Evolutionary conservation across 2,797 vertebrate genomes (phyloP), one percentile per base, ranked within the genome.

Genomic region (Lates japonicus): DNA sequence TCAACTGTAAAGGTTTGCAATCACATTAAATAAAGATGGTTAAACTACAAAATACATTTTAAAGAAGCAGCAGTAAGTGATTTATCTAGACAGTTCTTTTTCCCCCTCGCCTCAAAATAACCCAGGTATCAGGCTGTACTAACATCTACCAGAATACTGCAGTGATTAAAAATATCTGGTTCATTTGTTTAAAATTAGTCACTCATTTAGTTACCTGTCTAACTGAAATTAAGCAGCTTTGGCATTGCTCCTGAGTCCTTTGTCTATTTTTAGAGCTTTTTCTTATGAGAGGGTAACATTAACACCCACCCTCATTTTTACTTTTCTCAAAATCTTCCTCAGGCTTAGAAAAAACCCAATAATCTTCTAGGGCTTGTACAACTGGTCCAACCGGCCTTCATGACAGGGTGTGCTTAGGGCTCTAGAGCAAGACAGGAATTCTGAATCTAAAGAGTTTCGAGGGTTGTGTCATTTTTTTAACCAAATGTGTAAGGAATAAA

Each of bases 11-110:
- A 80, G 42, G 44, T 70, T 52, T n/a, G 64, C 63, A 63, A 63
- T 78, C 66, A 60, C 62, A 80, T 85, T 85, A 55, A 73, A 83
- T 73, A 80, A 68, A 78, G 55, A 71, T 55, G 49, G 51, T 75
- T 89, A 54, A 70, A 71, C 14, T 4, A 22, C 35, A 62, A 74
- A 66, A 76, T 59, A 8, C 17, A 29, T 60, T 80, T 76, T 44
- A 46, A 55, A 52, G 22, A 46, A 58, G 49, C 35, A 19, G 41
- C 10, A 42, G 5, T 25, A 57, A 42, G 39, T 19, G 39, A 37
- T 41, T 54, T 55, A 69, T 64, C 22, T 3, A 19, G 29, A 7
- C 7, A 0, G 3, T 46, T 31, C 11, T 42, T 22, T 31, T 52
- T 46, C 1, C 10, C 33, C 17, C 3, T 37, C 0, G 0, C 37